These are phyloP conservation scores for Hydrozoanthus gracilis DNA, from an alignment of 92 coral and sea anemone species.

Conservation along the genomic window DNA sequence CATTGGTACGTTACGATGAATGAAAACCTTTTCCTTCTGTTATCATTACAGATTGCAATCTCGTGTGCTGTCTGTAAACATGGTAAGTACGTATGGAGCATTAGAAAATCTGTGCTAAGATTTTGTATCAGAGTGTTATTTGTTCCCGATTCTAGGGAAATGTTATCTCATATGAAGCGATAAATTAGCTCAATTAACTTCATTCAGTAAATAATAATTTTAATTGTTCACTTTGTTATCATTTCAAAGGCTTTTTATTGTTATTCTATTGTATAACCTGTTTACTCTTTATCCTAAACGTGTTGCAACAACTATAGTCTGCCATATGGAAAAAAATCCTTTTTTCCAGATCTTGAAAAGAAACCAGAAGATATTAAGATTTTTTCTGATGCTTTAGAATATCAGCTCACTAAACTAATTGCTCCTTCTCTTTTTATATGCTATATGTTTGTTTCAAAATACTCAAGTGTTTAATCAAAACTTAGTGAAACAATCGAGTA, in stretches of 20 bases:
- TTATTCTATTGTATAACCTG: neutral
- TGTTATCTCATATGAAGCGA: neutral
- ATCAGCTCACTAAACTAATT: no score
- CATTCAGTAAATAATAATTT: neutral
- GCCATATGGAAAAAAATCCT: neutral
- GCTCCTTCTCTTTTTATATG: neutral
- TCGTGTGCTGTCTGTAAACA: slow-evolving; percentile 12
- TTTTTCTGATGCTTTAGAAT: no score
- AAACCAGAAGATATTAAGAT: no score
- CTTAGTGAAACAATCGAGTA: no score
- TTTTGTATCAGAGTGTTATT: neutral
- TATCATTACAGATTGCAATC: slow-evolving; percentile 8
- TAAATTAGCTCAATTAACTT: neutral
- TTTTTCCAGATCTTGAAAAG: no score
- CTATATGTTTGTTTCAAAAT: neutral
- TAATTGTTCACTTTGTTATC: neutral
- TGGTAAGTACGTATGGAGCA: neutral
- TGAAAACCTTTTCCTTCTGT: neutral
- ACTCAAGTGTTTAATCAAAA: no score
- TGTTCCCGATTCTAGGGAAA: neutral
- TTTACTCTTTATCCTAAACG: neutral
- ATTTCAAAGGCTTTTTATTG: neutral
- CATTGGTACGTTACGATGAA: slow-evolving; percentile 18
- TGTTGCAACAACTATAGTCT: neutral
- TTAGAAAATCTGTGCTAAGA: neutral